These are phyloP conservation scores for Berghia stephanieae DNA, from an alignment of 1,140 invertebrate genomes.

Conservation along the genomic window DNA sequence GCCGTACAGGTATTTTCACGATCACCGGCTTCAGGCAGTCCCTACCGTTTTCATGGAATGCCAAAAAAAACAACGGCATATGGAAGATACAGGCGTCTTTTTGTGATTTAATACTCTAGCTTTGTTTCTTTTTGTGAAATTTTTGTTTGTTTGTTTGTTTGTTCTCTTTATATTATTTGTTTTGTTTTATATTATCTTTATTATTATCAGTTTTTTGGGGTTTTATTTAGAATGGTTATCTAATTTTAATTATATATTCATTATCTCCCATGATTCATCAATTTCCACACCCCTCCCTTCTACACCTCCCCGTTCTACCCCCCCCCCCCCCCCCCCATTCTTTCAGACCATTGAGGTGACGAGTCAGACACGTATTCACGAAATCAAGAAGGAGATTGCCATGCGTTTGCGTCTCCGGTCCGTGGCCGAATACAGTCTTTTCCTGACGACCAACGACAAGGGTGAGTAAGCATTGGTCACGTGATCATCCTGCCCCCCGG, in stretches of 20 bases:
- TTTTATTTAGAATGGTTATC: no score
- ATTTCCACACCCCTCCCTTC: not conserved
- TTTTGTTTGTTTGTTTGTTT: not conserved
- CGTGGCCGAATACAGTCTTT: constrained; percentile 54
- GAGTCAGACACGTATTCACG: constrained; percentile 41
- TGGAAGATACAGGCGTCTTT: no score
- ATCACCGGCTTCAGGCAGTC: no score
- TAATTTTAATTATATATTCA: not conserved
- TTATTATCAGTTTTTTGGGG: not conserved
- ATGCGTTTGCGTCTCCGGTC: constrained; percentile 41
- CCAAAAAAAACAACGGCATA: no score
- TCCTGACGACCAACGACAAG: constrained; percentile 50
- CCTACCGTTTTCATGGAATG: no score
- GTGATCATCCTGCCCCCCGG: no score
- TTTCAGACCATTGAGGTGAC: constrained; percentile 49
- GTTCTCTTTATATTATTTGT: not conserved
- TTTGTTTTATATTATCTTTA: not conserved
- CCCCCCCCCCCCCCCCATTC: not conserved
- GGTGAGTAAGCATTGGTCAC: constrained; percentile 48
- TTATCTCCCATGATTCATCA: not conserved
- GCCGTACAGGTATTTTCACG: no score
- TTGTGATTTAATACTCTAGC: no score
- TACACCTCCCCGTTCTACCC: not conserved
- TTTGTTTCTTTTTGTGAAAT: no score
- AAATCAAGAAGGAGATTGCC: constrained; percentile 45